Base-by-base conservation (phyloP, 2,888 invertebrate species). In the Microctonus brassicae region DNA sequence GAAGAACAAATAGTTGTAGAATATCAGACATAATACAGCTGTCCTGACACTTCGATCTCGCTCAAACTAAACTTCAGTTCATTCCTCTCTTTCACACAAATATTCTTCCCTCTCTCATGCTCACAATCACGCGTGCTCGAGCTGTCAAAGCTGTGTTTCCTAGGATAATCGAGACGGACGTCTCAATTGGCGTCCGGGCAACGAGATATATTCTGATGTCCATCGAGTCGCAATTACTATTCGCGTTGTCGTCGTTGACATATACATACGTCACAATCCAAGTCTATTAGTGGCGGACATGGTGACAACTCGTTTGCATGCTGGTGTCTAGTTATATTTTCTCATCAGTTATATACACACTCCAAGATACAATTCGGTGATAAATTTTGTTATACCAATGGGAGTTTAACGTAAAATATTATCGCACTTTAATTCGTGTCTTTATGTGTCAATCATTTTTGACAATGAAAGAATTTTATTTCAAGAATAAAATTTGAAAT, bases 211-310 rank as follows among this genome's bases (percentile, higher is more conserved):
- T 53, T 24, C 58, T 7, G 29, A 34, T 33, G n/a, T 29, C 22
- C 39, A 65, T 66, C 36, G 55, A 61, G 70, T 60, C 61, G 65
- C 69, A 76, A 76, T 75, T 71, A 76, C 57, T 66, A 66, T 72
- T 66, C 62, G 67, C 68, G 70, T 73, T 74, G 74, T 73, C 69
- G 39, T n/a, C 47, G 67, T 53, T 60, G 42, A 70, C 64, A 70
- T 65, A 73, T 69, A 55, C 66, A 64, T 69, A 55, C 62, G 53
- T 70, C 75, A 72, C 74, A 47, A 72, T 76, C 68, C 72, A 69
- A 76, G 70, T 72, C 64, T 72, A 76, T 73, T 76, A 75, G 75
- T 68, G 69, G 57, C 17, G 17, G 34, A 34, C 26, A 9, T 34
- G 58, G 33, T 26, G 47, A 47, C 47, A 47, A 47, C 47, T 47